A percentile compares a stretch with the other conserved stretches of the same genome.
These are phyloP conservation scores for Eremophila alpestris DNA, from an alignment of 2,797 vertebrate genomes.

Conservation along the genomic window DNA sequence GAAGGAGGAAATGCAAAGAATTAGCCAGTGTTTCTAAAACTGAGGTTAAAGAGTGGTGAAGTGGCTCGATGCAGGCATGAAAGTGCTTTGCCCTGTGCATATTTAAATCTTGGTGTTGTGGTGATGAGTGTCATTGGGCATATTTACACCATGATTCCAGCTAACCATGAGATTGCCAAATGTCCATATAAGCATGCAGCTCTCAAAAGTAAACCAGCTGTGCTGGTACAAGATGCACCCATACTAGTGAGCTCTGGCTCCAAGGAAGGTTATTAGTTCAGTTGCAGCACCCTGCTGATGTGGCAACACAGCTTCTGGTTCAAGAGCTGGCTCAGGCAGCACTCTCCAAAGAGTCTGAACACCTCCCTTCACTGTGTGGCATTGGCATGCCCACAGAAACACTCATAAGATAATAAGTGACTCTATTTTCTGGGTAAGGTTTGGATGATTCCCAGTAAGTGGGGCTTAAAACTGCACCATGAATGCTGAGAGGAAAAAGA, in stretches of 20 bases:
- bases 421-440: neutral
- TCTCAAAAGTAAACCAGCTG: neutral
- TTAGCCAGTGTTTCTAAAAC: neutral
- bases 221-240: neutral
- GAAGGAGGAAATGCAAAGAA: neutral
- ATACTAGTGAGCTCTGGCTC: neutral
- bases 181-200: neutral
- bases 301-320: neutral
- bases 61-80: neutral
- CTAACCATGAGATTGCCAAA: neutral
- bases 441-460: neutral
- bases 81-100: neutral
- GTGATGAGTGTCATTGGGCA: neutral
- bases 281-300: conserved; percentile 10
- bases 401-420: neutral
- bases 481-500: neutral
- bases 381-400: neutral
- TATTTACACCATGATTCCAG: neutral
- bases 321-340: neutral
- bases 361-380: neutral
- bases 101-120: neutral
- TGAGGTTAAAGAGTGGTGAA: neutral
- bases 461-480: neutral
- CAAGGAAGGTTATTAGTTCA: neutral
- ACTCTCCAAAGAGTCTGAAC: neutral